Conservation (phyloP, 2,888 invertebrate species). For the Sphaeridia pumilis region DNA sequence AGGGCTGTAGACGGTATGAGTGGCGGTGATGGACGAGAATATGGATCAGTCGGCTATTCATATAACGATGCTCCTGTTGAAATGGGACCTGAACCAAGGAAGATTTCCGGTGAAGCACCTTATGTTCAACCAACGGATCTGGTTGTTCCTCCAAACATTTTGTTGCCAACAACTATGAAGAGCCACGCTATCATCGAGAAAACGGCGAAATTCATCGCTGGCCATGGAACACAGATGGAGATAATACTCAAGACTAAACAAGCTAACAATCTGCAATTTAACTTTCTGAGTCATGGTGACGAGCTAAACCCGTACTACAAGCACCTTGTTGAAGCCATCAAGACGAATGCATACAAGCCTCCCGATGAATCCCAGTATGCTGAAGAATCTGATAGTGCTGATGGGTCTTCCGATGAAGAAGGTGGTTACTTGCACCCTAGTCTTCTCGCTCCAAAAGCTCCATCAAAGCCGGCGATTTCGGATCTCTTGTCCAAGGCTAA, state of each 20-base stretch:
- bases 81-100: constrained; percentile 44
- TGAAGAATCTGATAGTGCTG: constrained; percentile 19
- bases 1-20: constrained; percentile 48
- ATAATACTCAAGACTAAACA: constrained; percentile 97
- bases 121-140: constrained; percentile 62
- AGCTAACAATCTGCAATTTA: constrained; percentile 80
- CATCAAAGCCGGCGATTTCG: constrained; percentile 46
- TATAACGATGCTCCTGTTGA: constrained; percentile 37
- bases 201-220: constrained; percentile 70
- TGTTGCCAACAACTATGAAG: constrained; percentile 73
- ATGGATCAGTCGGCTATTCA: constrained; percentile 39
- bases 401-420: constrained; percentile 38
- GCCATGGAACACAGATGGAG: constrained; percentile 91
- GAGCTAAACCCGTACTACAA: constrained; percentile 76
- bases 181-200: constrained; percentile 89
- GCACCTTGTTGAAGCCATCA: constrained; percentile 52
- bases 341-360: constrained; percentile 52
- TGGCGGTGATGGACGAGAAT: constrained; percentile 29
- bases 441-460: constrained; percentile 47
- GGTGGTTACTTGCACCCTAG: constrained; percentile 68
- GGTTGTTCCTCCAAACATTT: constrained; percentile 61
- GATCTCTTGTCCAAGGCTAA: constrained; percentile 7
- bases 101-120: constrained; percentile 51
- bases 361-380: constrained; percentile 25
- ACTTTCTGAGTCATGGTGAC: constrained; percentile 79